These are phyloP conservation scores for Xestia sexstrigata DNA, from an alignment of 2,888 invertebrate species.

Conservation along the genomic window DNA sequence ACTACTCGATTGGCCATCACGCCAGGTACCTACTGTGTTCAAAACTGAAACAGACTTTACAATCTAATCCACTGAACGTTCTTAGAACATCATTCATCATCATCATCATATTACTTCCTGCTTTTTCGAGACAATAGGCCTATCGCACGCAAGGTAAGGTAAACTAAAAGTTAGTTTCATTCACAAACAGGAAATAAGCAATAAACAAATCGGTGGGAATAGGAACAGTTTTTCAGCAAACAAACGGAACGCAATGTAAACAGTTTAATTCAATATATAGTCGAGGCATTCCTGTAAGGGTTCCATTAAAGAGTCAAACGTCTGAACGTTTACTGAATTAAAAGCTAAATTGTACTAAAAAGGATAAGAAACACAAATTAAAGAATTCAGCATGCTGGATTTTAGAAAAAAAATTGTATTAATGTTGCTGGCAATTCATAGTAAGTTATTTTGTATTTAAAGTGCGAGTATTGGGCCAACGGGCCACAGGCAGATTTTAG, in stretches of 20 bases:
- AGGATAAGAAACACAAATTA: background rate
- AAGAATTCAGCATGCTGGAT: conserved; percentile 21
- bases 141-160: background rate
- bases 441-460: conserved; percentile 37
- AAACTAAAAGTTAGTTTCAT: background rate
- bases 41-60: background rate
- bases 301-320: conserved; percentile 1
- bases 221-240: conserved; percentile 7
- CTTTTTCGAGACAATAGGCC: background rate
- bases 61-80: background rate
- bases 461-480: background rate
- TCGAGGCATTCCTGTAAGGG: background rate
- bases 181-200: background rate
- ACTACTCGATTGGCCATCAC: too few species aligned
- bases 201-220: conserved; percentile 18
- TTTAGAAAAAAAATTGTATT: conserved; percentile 4
- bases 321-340: background rate
- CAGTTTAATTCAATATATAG: conserved; percentile 9
- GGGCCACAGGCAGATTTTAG: background rate
- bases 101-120: background rate
- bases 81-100: too few species aligned
- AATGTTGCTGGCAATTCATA: conserved; percentile 21
- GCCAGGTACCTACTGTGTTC: too few species aligned
- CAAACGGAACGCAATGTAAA: conserved; percentile 13
- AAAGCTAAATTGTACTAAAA: too few species aligned